Base-by-base conservation (phyloP, 1,140 invertebrate genomes). In the Varroa destructor region DNA sequence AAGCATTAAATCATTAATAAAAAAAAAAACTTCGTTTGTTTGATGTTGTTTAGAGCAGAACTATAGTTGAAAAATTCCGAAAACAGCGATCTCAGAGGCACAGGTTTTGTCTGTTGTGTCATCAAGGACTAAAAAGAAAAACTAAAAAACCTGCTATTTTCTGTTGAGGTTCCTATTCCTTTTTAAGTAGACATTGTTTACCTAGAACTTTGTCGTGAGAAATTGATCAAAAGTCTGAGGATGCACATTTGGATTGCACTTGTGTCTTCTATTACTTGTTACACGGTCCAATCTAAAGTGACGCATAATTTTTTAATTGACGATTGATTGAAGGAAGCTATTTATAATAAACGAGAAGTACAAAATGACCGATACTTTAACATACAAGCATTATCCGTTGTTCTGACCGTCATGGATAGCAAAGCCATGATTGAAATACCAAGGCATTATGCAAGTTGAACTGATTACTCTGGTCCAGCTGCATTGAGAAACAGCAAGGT, bases 311-410 rank as follows among this genome's bases (percentile, higher is more conserved):
- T 58, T 58, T 42, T 42, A 12, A 58, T 12, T 12, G 40, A 58
- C 6, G 25, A 58, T 58, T 42, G 57, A 58, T 58, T 42, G 57
- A 58, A 6, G 57, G 57, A 36, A 58, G 40, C 57, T 12, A 58
- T 58, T 58, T 12, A 6, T 12, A 12, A 42, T 36, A 58, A 12
- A 58, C 57, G 25, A 58, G 4, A 58, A 58, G 3, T 12, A 5
- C 4, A 3, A 58, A 5, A 3, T 58, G 57, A 6, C 12, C 3
- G 40, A 42, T 3, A 58, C 12, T 58, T 42, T 58, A 25, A 36
- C 57, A 12, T 6, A 12, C 25, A 58, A 25, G 57, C 40, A 12
- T 58, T 36, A 58, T 36, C 40, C 57, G 3, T 36, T 58, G 40
- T 5, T 6, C 57, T 36, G 57, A 58, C 57, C 57, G 12, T 6